Conservation (phyloP, 2,888 invertebrate species). For the Trisateles emortualis region DNA sequence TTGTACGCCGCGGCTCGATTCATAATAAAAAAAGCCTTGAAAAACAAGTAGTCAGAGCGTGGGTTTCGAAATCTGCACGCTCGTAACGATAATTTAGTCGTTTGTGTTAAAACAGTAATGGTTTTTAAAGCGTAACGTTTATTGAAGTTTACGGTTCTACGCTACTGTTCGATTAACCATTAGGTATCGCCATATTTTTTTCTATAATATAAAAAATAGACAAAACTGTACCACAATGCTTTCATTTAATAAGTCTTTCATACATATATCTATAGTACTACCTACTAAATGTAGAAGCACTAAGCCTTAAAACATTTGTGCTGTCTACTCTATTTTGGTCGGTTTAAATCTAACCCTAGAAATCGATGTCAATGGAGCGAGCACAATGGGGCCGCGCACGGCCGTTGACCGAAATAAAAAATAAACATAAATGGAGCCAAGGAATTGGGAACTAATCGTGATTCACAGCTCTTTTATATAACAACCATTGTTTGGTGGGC, state of each 20-base stretch:
- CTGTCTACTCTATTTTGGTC: conserved; percentile 46
- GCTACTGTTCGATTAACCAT: conserved; percentile 48
- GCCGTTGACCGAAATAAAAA: conserved; percentile 84
- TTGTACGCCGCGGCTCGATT: conserved; percentile 52
- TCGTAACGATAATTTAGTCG: conserved; percentile 50
- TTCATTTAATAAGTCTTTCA: not conserved
- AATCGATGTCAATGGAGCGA: conserved; percentile 79
- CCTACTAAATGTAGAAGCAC: conserved; percentile 26
- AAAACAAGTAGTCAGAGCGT: conserved; percentile 62
- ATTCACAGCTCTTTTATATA: conserved; percentile 56
- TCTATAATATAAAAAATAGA: not conserved
- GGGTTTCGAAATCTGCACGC: conserved; percentile 64
- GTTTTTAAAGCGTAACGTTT: conserved; percentile 51
- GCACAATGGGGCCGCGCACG: conserved; percentile 71
- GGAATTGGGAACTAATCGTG: conserved; percentile 73
- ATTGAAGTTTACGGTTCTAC: conserved; percentile 48
- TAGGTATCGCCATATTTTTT: conserved; percentile 20
- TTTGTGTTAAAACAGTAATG: conserved; percentile 55
- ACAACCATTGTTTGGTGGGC: conserved; percentile 24
- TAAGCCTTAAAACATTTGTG: conserved; percentile 11
- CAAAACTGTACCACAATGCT: not conserved
- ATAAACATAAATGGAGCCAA: conserved; percentile 67
- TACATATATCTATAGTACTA: not conserved
- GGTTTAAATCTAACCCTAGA: conserved; percentile 73
- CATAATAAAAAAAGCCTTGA: conserved; percentile 61